A percentile compares a stretch with the other conserved stretches of the same genome.
Conservation (phyloP, 2,797 vertebrate species). For the Chromobotia macracanthus region DNA sequence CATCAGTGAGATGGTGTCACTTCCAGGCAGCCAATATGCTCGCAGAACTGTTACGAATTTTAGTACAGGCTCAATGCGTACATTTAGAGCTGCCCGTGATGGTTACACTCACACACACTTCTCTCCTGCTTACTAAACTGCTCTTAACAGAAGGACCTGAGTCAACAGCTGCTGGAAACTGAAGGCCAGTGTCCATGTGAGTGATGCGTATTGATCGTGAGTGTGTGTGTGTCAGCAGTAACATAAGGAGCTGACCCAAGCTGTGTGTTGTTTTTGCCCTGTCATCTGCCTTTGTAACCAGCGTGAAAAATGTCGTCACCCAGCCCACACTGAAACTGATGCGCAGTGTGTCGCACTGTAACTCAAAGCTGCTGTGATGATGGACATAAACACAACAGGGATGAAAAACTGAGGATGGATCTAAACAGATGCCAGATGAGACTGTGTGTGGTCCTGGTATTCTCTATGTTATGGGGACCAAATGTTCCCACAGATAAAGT, state of each 20-base stretch:
- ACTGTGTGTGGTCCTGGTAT: not conserved
- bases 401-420: slow-evolving; percentile 12
- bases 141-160: slow-evolving; percentile 11
- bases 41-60: not conserved
- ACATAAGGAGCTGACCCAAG: slow-evolving; percentile 57
- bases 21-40: not conserved
- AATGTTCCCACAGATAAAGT: no score
- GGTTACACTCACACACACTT: not conserved
- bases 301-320: slow-evolving; percentile 25
- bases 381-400: not conserved
- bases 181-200: slow-evolving; percentile 22
- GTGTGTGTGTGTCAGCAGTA: slow-evolving; percentile 55
- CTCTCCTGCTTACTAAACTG: not conserved
- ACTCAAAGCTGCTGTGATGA: slow-evolving; percentile 10
- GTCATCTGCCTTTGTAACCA: slow-evolving; percentile 50
- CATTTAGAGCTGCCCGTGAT: not conserved
- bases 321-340: not conserved
- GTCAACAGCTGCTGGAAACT: slow-evolving; percentile 23
- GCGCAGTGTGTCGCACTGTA: slow-evolving; percentile 6
- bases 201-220: slow-evolving; percentile 46
- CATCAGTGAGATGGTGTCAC: not conserved
- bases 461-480: no score
- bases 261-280: slow-evolving; percentile 40
- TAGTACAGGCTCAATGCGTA: not conserved
- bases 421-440: not conserved